Evolutionary conservation across 2,797 vertebrate genomes (phyloP).

Genomic region (Intellagama lesueurii): DNA sequence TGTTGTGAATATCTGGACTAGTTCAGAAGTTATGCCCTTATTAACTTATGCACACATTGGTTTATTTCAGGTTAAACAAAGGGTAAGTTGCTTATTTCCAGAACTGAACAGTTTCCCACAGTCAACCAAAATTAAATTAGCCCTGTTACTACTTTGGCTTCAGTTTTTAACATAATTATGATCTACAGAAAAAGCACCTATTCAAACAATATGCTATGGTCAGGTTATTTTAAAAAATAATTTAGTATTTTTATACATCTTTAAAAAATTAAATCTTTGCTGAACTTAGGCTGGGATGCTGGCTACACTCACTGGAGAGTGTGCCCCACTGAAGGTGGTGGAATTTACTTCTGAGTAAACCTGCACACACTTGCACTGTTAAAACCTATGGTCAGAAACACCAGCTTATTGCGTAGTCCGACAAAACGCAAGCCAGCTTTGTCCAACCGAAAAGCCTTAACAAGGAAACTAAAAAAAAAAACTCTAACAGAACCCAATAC

Average conservation of each 20-base stretch:
- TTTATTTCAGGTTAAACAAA: constrained; percentile 61
- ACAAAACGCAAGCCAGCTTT: constrained; percentile 49
- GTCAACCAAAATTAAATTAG: constrained; percentile 19
- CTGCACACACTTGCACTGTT: not conserved
- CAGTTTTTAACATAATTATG: not conserved
- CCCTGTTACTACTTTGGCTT: constrained; percentile 26
- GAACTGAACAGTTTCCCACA: constrained; percentile 46
- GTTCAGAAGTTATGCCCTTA: not conserved
- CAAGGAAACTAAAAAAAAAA: not conserved
- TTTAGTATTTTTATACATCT: constrained; percentile 42
- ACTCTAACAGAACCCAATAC: constrained; percentile 73
- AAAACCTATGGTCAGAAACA: constrained; percentile 59
- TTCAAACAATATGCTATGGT: constrained; percentile 43
- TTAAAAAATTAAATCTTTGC: constrained; percentile 34
- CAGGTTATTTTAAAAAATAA: constrained; percentile 44
- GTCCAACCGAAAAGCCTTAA: constrained; percentile 43
- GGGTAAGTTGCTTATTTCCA: constrained; percentile 31
- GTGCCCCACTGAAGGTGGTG: not conserved
- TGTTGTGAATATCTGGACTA: constrained; percentile 16
- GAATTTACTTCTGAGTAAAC: constrained; percentile 3
- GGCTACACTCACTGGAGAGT: not conserved
- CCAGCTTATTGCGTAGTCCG: constrained; percentile 34
- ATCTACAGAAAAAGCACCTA: not conserved
- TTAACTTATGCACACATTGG: not conserved
- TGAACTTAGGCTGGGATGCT: not conserved